phyloP scores from a whole-genome alignment of 2,797 vertebrate species.

The Garrulus glandarius region DNA sequence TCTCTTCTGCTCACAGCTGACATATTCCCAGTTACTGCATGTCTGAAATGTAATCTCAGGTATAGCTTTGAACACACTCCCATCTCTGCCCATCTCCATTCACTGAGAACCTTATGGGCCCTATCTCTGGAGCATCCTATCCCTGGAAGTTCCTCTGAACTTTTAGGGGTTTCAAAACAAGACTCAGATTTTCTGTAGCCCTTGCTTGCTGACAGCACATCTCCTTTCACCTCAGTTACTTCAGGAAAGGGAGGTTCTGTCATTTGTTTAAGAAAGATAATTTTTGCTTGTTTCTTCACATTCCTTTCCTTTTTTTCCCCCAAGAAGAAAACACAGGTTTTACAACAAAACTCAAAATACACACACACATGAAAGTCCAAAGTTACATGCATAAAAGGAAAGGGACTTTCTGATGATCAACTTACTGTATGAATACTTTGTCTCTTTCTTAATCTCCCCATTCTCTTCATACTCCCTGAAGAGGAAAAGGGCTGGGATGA shows the following conservation, averaged over 20 bases:
- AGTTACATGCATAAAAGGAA: not conserved
- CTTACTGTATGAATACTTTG: conserved; percentile 80
- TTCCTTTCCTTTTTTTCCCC: not conserved
- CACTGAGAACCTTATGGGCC: not conserved
- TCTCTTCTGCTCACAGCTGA: not conserved
- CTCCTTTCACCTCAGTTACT: not conserved
- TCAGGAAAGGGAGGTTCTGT: not conserved
- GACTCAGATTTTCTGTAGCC: not conserved
- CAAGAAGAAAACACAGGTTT: not conserved
- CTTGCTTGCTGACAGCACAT: not conserved
- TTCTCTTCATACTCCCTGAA: conserved; percentile 79
- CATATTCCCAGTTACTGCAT: not conserved
- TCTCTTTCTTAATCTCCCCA: conserved; percentile 79
- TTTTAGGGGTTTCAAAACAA: not conserved
- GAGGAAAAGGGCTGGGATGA: not conserved
- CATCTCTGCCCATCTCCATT: not conserved
- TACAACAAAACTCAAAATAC: not conserved
- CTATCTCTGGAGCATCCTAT: not conserved
- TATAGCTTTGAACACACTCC: not conserved
- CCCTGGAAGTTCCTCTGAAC: not conserved
- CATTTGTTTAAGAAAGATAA: not conserved
- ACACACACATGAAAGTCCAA: not conserved
- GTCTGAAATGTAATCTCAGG: not conserved
- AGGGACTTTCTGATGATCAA: not conserved
- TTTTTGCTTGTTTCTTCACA: not conserved